Conservation (phyloP, 2,797 vertebrate genomes). For the Graptemys geographica region DNA sequence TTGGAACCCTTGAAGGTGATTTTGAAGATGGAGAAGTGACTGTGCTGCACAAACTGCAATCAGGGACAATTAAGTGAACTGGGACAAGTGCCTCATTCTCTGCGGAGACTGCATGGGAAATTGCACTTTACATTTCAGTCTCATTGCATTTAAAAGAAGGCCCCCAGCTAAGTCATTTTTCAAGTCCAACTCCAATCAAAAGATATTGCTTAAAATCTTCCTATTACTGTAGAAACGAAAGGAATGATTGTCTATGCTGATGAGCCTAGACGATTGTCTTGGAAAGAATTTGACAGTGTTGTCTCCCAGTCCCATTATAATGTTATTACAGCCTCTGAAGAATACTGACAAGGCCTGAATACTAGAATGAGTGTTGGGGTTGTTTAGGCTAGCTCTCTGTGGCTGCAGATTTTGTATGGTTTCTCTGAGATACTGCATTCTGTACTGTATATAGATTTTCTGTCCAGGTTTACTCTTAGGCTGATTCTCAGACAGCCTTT, state of each 20-base stretch:
- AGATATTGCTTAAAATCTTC: conserved; percentile 83
- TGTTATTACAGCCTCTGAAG: conserved; percentile 72
- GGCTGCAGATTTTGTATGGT: conserved; percentile 24
- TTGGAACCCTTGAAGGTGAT: conserved; percentile 79
- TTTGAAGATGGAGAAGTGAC: conserved; percentile 79
- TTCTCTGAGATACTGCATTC: conserved; percentile 6
- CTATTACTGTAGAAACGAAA: conserved; percentile 83
- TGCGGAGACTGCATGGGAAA: conserved; percentile 80
- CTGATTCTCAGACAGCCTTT: not conserved
- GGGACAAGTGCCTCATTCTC: conserved; percentile 83
- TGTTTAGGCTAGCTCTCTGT: conserved; percentile 46
- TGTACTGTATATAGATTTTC: conserved; percentile 25
- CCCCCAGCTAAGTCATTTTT: conserved; percentile 82
- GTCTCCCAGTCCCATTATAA: conserved; percentile 71
- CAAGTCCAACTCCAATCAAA: conserved; percentile 84
- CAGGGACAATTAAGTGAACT: conserved; percentile 86
- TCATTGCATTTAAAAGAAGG: conserved; percentile 83
- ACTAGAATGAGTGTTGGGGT: not conserved
- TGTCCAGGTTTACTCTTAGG: conserved; percentile 48
- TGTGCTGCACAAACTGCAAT: conserved; percentile 84
- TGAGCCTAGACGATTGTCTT: conserved; percentile 83
- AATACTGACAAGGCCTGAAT: conserved; percentile 61
- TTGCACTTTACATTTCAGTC: conserved; percentile 83
- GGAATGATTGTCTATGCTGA: conserved; percentile 85
- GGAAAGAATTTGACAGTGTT: conserved; percentile 81